Conservation (phyloP, 1,140 invertebrate species). For the Platyscapa corneri region DNA sequence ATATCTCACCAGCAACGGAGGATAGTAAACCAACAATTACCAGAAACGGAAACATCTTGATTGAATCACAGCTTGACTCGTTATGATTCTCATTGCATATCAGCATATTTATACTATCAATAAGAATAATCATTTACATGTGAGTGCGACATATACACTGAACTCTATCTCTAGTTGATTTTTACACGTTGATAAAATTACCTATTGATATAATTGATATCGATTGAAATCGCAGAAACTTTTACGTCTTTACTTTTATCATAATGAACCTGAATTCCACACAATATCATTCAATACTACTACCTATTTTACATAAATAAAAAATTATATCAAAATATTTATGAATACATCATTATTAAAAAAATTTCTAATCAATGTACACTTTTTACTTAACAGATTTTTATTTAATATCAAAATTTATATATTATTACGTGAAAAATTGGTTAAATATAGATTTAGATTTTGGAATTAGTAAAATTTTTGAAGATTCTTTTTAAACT, state of each 20-base stretch:
- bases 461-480: no score
- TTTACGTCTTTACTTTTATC: slow-evolving; percentile 31
- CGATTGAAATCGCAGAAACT: slow-evolving; percentile 9
- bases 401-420: no score
- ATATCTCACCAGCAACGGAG: slow-evolving; percentile 7
- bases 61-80: background rate
- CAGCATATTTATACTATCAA: slow-evolving; percentile 43
- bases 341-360: no score
- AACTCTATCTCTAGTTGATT: slow-evolving; percentile 20
- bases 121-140: background rate
- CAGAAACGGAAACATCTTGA: slow-evolving; percentile 36
- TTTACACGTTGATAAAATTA: slow-evolving; percentile 30
- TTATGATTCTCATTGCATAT: slow-evolving; percentile 1
- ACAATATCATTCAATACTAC: background rate
- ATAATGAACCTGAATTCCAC: background rate
- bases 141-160: background rate
- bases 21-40: background rate
- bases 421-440: no score
- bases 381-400: no score
- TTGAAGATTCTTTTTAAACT: no score
- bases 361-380: no score
- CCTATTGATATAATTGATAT: slow-evolving; percentile 14
- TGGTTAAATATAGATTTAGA: no score
- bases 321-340: no score
- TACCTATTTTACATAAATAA: no score